Conservation (phyloP, 2,113 vertebrate species). For the Heterocephalus glaber region DNA sequence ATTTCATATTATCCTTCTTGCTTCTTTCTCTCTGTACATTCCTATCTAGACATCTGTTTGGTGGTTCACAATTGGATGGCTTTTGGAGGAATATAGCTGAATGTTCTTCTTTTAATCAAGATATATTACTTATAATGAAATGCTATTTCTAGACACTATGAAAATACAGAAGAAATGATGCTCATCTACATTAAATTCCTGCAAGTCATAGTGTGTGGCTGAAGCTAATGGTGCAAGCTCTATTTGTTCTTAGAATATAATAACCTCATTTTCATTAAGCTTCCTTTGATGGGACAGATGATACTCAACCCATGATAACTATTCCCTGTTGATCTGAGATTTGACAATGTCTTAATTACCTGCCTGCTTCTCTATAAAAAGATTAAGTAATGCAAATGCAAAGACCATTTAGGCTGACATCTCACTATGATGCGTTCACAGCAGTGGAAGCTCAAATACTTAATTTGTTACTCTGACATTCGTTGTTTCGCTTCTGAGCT, state of each 20-base stretch:
- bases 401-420: neutral
- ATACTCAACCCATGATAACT: neutral
- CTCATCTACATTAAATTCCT: neutral
- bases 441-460: neutral
- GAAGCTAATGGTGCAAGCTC: neutral
- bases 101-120: neutral
- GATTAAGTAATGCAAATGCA: slow-evolving; percentile 13
- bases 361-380: slow-evolving; percentile 19
- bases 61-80: neutral
- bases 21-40: neutral
- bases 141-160: neutral
- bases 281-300: neutral
- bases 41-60: neutral
- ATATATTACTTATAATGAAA: neutral
- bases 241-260: slow-evolving; percentile 1
- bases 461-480: neutral
- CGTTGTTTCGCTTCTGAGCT: neutral
- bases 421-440: neutral
- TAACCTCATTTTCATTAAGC: slow-evolving; percentile 28
- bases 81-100: neutral
- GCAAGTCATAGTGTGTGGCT: neutral
- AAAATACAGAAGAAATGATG: neutral
- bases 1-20: neutral
- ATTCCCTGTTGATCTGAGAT: neutral
- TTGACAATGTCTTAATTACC: slow-evolving; percentile 28